Conservation (phyloP, 2,888 invertebrate species). For the Agonopterix subpropinquella region DNA sequence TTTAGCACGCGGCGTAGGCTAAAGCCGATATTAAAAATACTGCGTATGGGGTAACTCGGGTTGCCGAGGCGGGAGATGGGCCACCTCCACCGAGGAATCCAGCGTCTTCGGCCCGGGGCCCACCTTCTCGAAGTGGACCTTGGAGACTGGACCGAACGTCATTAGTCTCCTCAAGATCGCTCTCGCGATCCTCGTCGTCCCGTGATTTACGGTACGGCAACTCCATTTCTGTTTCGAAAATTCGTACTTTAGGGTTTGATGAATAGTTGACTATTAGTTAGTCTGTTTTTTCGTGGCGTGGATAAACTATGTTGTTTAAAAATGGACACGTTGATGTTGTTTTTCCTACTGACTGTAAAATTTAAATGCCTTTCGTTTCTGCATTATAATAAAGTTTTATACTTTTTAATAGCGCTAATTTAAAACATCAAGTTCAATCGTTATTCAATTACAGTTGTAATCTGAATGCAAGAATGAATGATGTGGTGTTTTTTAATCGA, state of each 20-base stretch:
- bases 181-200: slow-evolving; percentile 60
- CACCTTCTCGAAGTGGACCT: slow-evolving; percentile 79
- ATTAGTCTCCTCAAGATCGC: slow-evolving; percentile 58
- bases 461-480: too few species aligned
- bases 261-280: too few species aligned
- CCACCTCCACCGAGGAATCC: slow-evolving; percentile 58
- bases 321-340: too few species aligned
- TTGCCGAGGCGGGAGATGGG: slow-evolving; percentile 32
- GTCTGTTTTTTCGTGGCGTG: too few species aligned
- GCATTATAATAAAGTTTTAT: too few species aligned
- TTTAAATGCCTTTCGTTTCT: too few species aligned
- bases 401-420: too few species aligned
- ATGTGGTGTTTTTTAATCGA: too few species aligned
- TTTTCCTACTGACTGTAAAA: too few species aligned
- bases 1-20: slow-evolving; percentile 52
- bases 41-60: slow-evolving; percentile 32
- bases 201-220: slow-evolving; percentile 72
- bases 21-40: slow-evolving; percentile 56
- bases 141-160: slow-evolving; percentile 79
- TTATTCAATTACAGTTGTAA: too few species aligned
- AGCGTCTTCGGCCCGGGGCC: slow-evolving; percentile 62
- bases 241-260: neutral
- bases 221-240: slow-evolving; percentile 73
- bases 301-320: too few species aligned
- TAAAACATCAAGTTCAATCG: too few species aligned